These are phyloP conservation scores for Linyphia triangularis DNA, from an alignment of 2,888 invertebrate species.

Conservation along the genomic window DNA sequence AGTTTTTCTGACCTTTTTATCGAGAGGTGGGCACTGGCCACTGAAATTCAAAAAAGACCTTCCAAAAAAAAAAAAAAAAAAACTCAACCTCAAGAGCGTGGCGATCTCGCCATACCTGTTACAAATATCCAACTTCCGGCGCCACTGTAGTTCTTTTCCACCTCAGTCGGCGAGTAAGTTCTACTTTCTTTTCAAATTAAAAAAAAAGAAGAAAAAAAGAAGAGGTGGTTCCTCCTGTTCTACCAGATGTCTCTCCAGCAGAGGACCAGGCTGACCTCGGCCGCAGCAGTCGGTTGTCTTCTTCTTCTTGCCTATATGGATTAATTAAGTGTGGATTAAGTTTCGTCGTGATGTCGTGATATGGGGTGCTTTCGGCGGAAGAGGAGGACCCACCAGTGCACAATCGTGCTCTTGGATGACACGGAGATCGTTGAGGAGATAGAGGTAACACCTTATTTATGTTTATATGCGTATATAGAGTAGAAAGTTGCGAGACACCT, in stretches of 20 bases:
- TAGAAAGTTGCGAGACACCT: too few relatives aligned
- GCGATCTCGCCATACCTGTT: too few relatives aligned
- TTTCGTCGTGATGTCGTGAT: neutral
- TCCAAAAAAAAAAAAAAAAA: too few relatives aligned
- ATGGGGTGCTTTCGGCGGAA: conserved; percentile 81
- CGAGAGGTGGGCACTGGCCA: too few relatives aligned
- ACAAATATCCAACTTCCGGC: too few relatives aligned
- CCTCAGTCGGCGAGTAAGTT: too few relatives aligned
- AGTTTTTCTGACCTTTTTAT: too few relatives aligned
- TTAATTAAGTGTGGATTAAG: neutral
- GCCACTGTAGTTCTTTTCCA: neutral
- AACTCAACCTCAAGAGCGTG: too few relatives aligned
- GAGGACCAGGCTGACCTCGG: neutral
- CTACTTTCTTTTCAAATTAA: neutral
- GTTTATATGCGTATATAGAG: too few relatives aligned
- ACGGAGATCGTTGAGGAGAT: conserved; percentile 93
- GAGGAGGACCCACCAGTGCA: conserved; percentile 83
- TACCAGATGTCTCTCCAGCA: neutral
- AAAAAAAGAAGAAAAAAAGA: too few relatives aligned
- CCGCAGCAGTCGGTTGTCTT: neutral
- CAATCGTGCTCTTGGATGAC: conserved; percentile 93
- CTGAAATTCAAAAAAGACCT: too few relatives aligned
- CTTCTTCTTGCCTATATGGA: neutral
- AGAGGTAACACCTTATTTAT: conserved; percentile 85
- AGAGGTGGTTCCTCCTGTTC: neutral